Evolutionary conservation across 1,140 invertebrate genomes (phyloP), one percentile per base, ranked within the genome.

Genomic region (Meloidogyne exigua): DNA sequence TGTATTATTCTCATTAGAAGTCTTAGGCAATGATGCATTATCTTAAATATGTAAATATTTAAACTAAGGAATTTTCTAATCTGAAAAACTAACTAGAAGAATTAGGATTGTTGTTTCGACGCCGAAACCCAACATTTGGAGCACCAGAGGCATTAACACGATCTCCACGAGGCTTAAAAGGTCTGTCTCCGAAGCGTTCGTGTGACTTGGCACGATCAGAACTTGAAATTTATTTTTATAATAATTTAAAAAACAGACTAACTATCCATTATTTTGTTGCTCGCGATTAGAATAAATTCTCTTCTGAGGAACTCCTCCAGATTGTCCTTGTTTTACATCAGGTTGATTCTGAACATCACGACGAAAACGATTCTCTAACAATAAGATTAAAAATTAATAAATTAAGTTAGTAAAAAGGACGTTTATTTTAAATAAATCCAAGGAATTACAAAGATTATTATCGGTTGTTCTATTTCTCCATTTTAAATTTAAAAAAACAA

Each of bases 291-390:
- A 57, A 57, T 5, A n/a, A n/a, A n/a, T 10, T 57, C n/a, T 18
- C 49, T 57, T 57, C 18, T 57, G 49, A 7, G 2, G 18, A 57
- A 9, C 13, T 7, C 4, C 49, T 57, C 18, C 49, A n/a, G 49
- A n/a, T 57, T 9, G 18, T n/a, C 49, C 49, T 57, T 57, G 49
- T n/a, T 57, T 57, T 57, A 18, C 49, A 9, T 57, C 49, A 57
- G 13, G 10, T 57, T 1, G 1, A 57, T 57, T 57, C 49, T 57
- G 49, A 12, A 12, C 18, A 57, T 57, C 49, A 57, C 49, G 49
- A 57, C 49, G 49, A n/a, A 57, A 57, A n/a, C 49, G 49, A 57
- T 57, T 57, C 18, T 57, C 49, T 57, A 57, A n/a, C n/a, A 57
- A n/a, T 57, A 18, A n/a, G n/a, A 9, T n/a, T n/a, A 57, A 57